These are phyloP conservation scores for Phoxinus phoxinus DNA, from an alignment of 2,113 vertebrate genomes.

Conservation along the genomic window DNA sequence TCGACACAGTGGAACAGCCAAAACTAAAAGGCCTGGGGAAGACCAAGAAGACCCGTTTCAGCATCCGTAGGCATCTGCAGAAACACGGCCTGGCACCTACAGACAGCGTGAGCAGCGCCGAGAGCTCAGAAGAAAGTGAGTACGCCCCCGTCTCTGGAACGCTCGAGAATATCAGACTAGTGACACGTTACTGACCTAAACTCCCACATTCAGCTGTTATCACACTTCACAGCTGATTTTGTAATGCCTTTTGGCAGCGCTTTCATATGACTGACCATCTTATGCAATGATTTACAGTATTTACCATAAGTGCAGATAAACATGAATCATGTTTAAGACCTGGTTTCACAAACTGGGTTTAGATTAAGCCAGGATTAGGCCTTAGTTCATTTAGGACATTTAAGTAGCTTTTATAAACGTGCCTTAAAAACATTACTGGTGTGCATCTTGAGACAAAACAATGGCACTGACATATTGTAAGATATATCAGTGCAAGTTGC, in stretches of 20 bases:
- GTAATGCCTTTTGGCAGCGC: background rate
- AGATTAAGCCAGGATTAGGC: too few species aligned
- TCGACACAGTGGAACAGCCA: conserved; percentile 74
- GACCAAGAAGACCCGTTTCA: conserved; percentile 79
- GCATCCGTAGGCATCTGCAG: conserved; percentile 85
- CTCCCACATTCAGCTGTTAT: conserved; percentile 37
- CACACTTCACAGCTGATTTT: background rate
- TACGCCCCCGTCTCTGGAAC: conserved; percentile 30
- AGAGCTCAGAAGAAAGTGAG: conserved; percentile 83
- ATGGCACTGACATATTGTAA: too few species aligned
- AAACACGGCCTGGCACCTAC: conserved; percentile 76
- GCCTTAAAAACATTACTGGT: too few species aligned
- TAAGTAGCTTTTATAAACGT: too few species aligned
- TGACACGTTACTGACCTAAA: background rate
- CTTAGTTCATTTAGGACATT: too few species aligned
- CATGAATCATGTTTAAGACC: background rate
- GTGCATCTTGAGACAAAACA: too few species aligned
- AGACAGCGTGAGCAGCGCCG: conserved; percentile 87
- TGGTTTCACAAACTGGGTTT: too few species aligned
- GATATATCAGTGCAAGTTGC: too few species aligned
- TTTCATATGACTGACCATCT: conserved; percentile 18
- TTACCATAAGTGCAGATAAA: background rate
- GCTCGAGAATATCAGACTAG: background rate
- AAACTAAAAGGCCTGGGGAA: conserved; percentile 84
- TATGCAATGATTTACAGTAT: conserved; percentile 15